Base-by-base conservation (phyloP, 2,113 vertebrate genomes). In the Vicugna pacos region DNA sequence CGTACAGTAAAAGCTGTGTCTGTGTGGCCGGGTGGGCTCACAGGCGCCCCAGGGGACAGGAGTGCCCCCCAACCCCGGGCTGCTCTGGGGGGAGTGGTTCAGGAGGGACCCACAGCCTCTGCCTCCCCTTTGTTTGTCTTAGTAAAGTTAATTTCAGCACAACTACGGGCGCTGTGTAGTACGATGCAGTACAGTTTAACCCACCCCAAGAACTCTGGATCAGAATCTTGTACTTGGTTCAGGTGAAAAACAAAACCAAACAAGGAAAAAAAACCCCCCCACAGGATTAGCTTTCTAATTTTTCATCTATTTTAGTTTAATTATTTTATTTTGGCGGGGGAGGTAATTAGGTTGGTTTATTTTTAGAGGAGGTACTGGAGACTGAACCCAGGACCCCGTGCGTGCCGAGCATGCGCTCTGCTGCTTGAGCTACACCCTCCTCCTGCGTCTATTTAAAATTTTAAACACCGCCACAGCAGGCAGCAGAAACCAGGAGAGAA, bases 181-280 rank as follows among this genome's bases (percentile, higher is more conserved):
- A 48, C 11, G 38, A 86, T 30, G 28, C 26, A 77, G 28, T 70
- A 56, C 62, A 87, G 35, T 85, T 93, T 60, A 87, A 70, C 24
- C 76, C n/a, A 75, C 4, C 32, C 75, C 75, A 90, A 20, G n/a
- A 81, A 76, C 93, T 75, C 9, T 82, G 46, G 5, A 56, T 54
- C 67, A 67, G 70, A 93, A 93, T 9, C 17, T 62, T 16, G 8
- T n/a, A 64, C 8, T 54, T 2, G 8, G 28, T 77, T 85, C 75
- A 81, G 16, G 22, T 93, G 10, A 91, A 92, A 89, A 88, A 35
- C 3, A 32, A 85, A 80, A 85, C 28, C 46, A 69, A 89, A 50
- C 22, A 38, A 58, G 20, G 70, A 81, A 54, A 85, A 94, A 80
- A 85, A 42, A 42, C 4, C 38, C 4, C 38, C 38, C 38, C 38